Conservation (phyloP, 2,797 vertebrate genomes). For the Saguinus oedipus region DNA sequence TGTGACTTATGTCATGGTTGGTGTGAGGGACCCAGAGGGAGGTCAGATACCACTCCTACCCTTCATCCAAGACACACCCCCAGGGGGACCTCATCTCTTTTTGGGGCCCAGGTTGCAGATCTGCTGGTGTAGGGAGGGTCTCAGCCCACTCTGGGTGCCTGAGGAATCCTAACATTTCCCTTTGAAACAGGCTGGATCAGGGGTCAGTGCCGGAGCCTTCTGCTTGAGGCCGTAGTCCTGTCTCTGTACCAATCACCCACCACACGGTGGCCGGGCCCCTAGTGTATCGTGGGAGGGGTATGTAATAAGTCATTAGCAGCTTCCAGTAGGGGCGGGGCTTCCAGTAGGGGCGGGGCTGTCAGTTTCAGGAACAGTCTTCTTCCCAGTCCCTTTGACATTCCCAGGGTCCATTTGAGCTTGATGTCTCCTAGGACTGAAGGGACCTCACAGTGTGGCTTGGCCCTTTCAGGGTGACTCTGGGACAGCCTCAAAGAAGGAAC, state of each 20-base stretch:
- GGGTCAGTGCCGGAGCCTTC: neutral
- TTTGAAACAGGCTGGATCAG: neutral
- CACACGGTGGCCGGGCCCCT: neutral
- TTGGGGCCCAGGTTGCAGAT: neutral
- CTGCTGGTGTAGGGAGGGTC: neutral
- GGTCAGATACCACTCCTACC: neutral
- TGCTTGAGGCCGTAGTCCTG: fast-evolving
- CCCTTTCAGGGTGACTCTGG: neutral
- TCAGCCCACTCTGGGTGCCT: neutral
- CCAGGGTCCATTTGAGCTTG: neutral
- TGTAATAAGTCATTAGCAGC: fast-evolving
- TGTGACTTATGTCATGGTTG: neutral
- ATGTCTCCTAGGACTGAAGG: neutral
- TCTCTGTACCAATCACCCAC: fast-evolving
- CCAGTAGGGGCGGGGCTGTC: fast-evolving
- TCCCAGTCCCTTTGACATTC: neutral
- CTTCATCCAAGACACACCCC: neutral
- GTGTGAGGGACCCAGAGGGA: neutral
- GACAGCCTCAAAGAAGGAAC: neutral
- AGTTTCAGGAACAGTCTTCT: neutral
- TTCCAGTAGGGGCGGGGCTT: neutral
- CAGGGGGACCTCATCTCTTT: neutral
- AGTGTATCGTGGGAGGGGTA: neutral
- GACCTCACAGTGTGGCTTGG: neutral
- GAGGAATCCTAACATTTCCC: too few relatives aligned